Base-by-base conservation (phyloP, 2,888 invertebrate genomes). In the Ormyrus rosae region DNA sequence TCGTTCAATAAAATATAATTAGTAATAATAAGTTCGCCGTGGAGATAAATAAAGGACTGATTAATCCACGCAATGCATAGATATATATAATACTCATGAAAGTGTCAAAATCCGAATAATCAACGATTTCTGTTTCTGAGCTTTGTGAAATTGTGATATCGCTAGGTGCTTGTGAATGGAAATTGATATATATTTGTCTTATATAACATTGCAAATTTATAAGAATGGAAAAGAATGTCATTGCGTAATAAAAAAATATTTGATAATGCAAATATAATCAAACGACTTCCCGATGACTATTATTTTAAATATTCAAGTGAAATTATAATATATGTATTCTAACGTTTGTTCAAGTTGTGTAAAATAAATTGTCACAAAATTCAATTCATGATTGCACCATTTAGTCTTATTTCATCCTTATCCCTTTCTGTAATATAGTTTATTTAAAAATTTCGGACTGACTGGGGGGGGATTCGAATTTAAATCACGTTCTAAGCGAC, bases 361-460 rank as follows among this genome's bases (percentile, higher is more conserved):
- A 86, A 84, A 87, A 88, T 88, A 87, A 88, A 88, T 86, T 86
- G 86, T 88, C 87, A 81, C 53, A 71, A 71, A 70, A 75, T 70
- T 74, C 51, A 78, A 19, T 19, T 2, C 19, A 19, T 1, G 19
- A 19, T 19, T 19, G 19, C 19, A 19, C 19, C 19, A 19, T 19
- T 2, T 19, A 19, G 19, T 19, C 19, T 19, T 19, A 19, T 19
- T 19, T 19, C 19, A 19, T 19, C 19, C 19, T 19, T 19, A 19
- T 19, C 19, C 19, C 19, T 2, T 19, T 19, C 19, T 19, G 19
- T 1, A 19, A 19, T 19, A 19, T 19, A 19, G 19, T 19, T 19
- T 19, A 19, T 19, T 19, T 19, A 1, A 19, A 19, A 19, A 19
- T 0, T 1, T 19, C 19, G 19, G 19, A 19, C 19, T 19, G 19